Evolutionary conservation across 2,797 vertebrate species (phyloP).

Genomic region (Cephalopachus bancanus): DNA sequence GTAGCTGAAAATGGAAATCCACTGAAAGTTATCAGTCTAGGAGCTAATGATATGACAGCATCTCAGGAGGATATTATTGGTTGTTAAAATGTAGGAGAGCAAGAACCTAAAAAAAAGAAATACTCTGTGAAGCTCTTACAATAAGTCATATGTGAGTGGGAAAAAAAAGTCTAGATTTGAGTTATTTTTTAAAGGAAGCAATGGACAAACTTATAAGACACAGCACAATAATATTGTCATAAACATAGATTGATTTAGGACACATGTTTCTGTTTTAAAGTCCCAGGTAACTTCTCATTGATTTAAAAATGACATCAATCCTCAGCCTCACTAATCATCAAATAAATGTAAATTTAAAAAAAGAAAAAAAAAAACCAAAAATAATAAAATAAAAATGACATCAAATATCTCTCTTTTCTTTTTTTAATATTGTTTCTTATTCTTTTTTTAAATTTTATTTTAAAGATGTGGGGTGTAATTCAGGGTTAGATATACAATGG

Average conservation of each 20-base stretch:
- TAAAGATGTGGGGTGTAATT: too few species aligned
- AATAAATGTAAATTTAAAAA: too few species aligned
- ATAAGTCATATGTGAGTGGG: too few species aligned
- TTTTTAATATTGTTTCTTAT: too few species aligned
- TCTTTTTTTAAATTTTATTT: too few species aligned
- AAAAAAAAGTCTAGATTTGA: not conserved
- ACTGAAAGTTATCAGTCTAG: not conserved
- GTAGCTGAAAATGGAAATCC: not conserved
- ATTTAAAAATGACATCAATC: not conserved
- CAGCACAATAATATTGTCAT: not conserved
- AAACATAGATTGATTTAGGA: not conserved
- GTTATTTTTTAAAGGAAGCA: not conserved
- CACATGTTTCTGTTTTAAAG: not conserved
- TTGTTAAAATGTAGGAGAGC: not conserved
- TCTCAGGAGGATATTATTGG: not conserved
- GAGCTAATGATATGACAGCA: not conserved
- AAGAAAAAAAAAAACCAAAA: too few species aligned
- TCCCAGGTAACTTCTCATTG: not conserved
- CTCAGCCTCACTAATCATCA: too few species aligned
- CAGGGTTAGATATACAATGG: too few species aligned
- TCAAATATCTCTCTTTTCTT: too few species aligned
- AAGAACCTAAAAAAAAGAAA: not conserved
- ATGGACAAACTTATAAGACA: not conserved
- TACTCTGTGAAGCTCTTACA: not conserved
- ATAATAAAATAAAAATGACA: too few species aligned